Evolutionary conservation across 2,888 invertebrate genomes (phyloP).

Genomic region (Andrena camellia): DNA sequence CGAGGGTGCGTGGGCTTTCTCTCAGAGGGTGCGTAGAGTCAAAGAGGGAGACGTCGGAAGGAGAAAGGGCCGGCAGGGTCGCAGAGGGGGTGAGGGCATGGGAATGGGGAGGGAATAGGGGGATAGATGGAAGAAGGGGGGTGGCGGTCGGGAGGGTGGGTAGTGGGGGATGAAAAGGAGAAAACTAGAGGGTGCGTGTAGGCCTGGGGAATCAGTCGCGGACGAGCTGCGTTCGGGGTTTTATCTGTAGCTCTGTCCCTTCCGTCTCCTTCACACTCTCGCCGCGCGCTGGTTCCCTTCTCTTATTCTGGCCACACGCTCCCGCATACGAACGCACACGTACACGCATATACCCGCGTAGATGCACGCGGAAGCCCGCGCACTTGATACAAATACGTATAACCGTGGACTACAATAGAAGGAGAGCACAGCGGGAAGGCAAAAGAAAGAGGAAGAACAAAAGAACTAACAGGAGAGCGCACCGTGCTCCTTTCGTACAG

Average conservation of each 20-base stretch:
- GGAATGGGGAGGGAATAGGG: conserved; percentile 44
- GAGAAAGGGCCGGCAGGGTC: conserved; percentile 74
- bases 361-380: conserved; percentile 8
- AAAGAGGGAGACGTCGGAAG: conserved; percentile 77
- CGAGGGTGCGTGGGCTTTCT: conserved; percentile 81
- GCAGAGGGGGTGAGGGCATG: conserved; percentile 55
- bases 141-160: conserved; percentile 72
- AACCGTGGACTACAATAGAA: neutral
- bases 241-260: conserved; percentile 81
- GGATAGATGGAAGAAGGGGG: conserved; percentile 59
- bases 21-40: conserved; percentile 79
- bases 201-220: conserved; percentile 85
- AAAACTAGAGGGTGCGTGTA: conserved; percentile 84
- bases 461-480: neutral
- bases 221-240: conserved; percentile 84
- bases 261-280: conserved; percentile 68
- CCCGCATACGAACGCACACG: conserved; percentile 8
- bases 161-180: conserved; percentile 81
- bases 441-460: neutral
- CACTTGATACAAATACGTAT: neutral
- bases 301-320: conserved; percentile 26
- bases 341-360: neutral
- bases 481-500: conserved; percentile 32
- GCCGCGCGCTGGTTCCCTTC: conserved; percentile 61
- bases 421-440: conserved; percentile 8